Conservation (phyloP, 2,113 vertebrate genomes). For the Phaethon lepturus region DNA sequence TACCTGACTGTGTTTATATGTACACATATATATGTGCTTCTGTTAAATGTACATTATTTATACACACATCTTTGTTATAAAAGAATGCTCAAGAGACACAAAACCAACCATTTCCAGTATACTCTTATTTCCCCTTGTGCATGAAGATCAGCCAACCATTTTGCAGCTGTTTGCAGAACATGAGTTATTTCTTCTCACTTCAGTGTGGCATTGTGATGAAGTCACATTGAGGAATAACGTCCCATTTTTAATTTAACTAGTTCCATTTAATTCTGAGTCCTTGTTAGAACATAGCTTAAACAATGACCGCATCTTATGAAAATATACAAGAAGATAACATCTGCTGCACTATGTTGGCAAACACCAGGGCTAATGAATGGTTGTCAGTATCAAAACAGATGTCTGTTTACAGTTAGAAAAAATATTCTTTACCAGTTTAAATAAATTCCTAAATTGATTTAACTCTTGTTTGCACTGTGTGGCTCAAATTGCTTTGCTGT, state of each 20-base stretch:
- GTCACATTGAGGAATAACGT: background rate
- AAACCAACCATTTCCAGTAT: background rate
- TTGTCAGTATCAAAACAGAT: conserved; percentile 36
- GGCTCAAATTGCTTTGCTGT: background rate
- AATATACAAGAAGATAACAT: conserved; percentile 61
- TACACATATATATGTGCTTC: background rate
- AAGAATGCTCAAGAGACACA: background rate
- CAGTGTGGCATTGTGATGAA: conserved; percentile 34
- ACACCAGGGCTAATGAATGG: conserved; percentile 26
- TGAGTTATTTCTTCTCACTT: conserved; percentile 30
- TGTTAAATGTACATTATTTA: background rate
- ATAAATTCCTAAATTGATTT: conserved; percentile 26
- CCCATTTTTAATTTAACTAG: conserved; percentile 56
- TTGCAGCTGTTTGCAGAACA: conserved; percentile 29
- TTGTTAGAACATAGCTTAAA: conserved; percentile 51
- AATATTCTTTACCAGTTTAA: conserved; percentile 13
- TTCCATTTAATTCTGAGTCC: conserved; percentile 44
- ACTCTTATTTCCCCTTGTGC: background rate
- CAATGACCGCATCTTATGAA: conserved; percentile 52
- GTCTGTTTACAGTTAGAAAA: conserved; percentile 35
- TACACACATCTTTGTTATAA: background rate
- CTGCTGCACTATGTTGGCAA: conserved; percentile 32
- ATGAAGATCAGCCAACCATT: background rate
- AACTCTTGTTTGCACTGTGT: background rate
- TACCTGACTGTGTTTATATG: background rate